Evolutionary conservation across 1,140 invertebrate species (phyloP).

Genomic region (Lepidurus packardi): DNA sequence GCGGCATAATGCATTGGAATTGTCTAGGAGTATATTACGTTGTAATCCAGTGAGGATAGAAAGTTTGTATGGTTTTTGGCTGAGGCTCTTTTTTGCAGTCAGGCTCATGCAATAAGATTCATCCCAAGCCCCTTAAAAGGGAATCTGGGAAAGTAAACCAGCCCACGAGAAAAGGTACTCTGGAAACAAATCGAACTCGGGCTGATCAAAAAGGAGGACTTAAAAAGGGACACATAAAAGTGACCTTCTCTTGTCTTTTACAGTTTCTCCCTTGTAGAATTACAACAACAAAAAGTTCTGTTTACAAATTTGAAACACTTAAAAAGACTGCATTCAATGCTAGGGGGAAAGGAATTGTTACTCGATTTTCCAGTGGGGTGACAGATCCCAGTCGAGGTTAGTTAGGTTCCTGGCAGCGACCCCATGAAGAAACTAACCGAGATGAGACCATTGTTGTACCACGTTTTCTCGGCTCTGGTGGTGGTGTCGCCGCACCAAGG

Average conservation of each 20-base stretch:
- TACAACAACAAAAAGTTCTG: no score
- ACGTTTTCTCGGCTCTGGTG: neutral
- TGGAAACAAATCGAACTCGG: neutral
- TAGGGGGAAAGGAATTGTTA: no score
- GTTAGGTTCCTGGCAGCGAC: neutral
- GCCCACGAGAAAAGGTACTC: neutral
- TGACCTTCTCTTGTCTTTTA: no score
- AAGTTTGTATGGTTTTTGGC: neutral
- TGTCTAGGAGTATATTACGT: no score
- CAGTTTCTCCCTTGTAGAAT: no score
- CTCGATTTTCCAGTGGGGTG: no score
- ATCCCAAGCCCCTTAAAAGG: slow-evolving; percentile 2
- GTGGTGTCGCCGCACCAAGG: neutral
- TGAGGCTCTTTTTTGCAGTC: neutral
- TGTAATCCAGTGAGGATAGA: neutral
- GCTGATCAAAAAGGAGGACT: neutral
- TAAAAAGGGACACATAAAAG: no score
- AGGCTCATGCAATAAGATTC: neutral
- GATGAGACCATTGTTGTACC: slow-evolving; percentile 6
- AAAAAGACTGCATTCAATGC: no score
- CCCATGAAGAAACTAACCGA: neutral
- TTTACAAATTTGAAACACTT: no score
- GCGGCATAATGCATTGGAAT: no score
- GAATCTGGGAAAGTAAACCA: slow-evolving; percentile 5
- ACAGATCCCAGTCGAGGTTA: neutral